These are phyloP conservation scores for Timema cristinae DNA, from an alignment of 2,888 invertebrate genomes.

Conservation along the genomic window DNA sequence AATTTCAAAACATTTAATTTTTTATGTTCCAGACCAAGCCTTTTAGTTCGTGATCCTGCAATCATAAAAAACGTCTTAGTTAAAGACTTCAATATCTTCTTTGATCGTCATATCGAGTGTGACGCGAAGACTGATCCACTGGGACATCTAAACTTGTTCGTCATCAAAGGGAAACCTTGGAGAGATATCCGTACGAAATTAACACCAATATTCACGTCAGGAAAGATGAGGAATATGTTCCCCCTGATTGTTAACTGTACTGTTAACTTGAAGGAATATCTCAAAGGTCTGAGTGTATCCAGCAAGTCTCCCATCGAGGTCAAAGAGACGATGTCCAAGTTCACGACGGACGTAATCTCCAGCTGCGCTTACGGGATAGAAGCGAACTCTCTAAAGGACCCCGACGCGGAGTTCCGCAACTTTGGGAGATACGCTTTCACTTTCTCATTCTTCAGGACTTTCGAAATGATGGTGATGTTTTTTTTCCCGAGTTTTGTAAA, in stretches of 20 bases:
- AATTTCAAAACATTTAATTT: too few relatives aligned
- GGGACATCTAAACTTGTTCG: constrained; percentile 26
- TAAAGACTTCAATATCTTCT: constrained; percentile 28
- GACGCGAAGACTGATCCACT: constrained; percentile 27
- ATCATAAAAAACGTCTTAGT: constrained; percentile 30
- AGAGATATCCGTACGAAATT: constrained; percentile 37
- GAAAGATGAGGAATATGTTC: constrained; percentile 40
- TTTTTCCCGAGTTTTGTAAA: constrained; percentile 25
- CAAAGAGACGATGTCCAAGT: constrained; percentile 30
- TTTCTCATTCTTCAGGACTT: constrained; percentile 20
- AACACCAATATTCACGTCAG: constrained; percentile 41
- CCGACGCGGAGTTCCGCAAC: constrained; percentile 30
- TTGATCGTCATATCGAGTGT: constrained; percentile 25
- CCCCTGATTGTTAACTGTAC: constrained; percentile 33
- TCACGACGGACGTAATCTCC: constrained; percentile 32
- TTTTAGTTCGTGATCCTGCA: constrained; percentile 29
- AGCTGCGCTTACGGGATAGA: constrained; percentile 32
- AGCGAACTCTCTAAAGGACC: constrained; percentile 29
- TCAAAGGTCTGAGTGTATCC: constrained; percentile 4
- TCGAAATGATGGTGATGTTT: constrained; percentile 28
- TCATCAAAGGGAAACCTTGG: constrained; percentile 37
- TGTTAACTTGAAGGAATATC: constrained; percentile 22
- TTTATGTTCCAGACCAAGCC: constrained; percentile 25
- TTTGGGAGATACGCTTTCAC: constrained; percentile 30
- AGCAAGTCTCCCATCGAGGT: constrained; percentile 21